Conservation (phyloP, 2,113 vertebrate genomes). For the Platichthys flesus region DNA sequence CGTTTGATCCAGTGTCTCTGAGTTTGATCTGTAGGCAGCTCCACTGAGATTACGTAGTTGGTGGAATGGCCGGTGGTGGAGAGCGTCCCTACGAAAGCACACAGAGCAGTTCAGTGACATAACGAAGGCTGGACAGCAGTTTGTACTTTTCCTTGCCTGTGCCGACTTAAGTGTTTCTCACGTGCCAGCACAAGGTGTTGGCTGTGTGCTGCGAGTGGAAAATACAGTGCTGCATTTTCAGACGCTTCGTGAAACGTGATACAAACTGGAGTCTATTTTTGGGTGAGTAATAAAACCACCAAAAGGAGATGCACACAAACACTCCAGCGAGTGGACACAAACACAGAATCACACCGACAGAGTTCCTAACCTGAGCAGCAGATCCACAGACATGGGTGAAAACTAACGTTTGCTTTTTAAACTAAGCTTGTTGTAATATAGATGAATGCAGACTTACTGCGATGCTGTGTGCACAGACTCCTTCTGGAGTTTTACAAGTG, state of each 20-base stretch:
- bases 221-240: slow-evolving; percentile 69
- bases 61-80: slow-evolving; percentile 92
- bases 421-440: neutral
- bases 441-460: neutral
- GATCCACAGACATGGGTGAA: neutral
- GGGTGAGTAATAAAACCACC: slow-evolving; percentile 68
- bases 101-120: slow-evolving; percentile 19
- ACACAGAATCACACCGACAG: slow-evolving; percentile 6
- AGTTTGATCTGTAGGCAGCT: slow-evolving; percentile 83
- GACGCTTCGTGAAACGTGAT: slow-evolving; percentile 67
- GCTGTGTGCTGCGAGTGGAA: slow-evolving; percentile 59
- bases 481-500: too few species aligned
- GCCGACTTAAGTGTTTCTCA: slow-evolving; percentile 18
- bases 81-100: slow-evolving; percentile 82
- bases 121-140: neutral
- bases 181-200: slow-evolving; percentile 25
- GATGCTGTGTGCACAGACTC: neutral
- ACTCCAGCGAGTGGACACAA: neutral
- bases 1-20: slow-evolving; percentile 92
- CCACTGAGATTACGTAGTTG: slow-evolving; percentile 90
- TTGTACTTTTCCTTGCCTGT: slow-evolving; percentile 2
- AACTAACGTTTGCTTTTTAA: neutral
- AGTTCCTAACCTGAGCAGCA: neutral
- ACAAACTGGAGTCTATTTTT: slow-evolving; percentile 75
- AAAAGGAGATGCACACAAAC: slow-evolving; percentile 51